Base-by-base conservation (phyloP, 2,113 vertebrate genomes). In the Regulus satrapa region DNA sequence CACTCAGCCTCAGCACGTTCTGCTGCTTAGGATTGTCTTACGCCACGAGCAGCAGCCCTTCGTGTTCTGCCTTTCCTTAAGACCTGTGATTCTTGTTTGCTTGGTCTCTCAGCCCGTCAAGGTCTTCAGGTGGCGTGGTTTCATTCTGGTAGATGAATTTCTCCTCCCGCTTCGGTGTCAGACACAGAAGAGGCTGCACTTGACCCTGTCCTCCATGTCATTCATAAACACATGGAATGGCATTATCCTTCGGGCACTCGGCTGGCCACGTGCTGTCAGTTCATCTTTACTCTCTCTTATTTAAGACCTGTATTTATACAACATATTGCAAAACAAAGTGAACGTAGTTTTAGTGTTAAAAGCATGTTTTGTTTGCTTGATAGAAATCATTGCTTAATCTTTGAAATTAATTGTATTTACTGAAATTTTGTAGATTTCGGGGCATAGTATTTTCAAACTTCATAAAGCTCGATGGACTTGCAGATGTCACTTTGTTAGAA, bases 141-240 rank as follows among this genome's bases (percentile, higher is more conserved):
- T 78, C 13, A 24, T 71, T 87, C 72, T 84, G 40, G 3, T 63
- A 1, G 68, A 32, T 59, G 17, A 84, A 1, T 75, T 92, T 82
- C 31, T 83, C 11, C 18, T 75, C 18, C 54, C 29, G 16, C 20
- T 61, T 75, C 5, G 8, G 18, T 66, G 46, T 83, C 26, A 62
- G 41, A 54, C 20, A 23, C 58, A 67, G 16, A 84, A 85, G 71
- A 73, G 29, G 23, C 23, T 77, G 20, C 2, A 0, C n/a, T 58
- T 2, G 0, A 40, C 58, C n/a, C 21, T 64, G 49, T 83, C 36
- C 40, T 69, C 40, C 21, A 3, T 51, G 18, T 76, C 0, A 12
- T 51, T 90, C 56, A 41, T 86, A 67, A 89, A 46, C 29, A 23
- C 16, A 9, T 15, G 13, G 54, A 73, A 26, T 46, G 46, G 62